Evolutionary conservation across 2,797 vertebrate genomes (phyloP), one percentile per base, ranked within the genome.

Genomic region (Arremon aurantiirostris): DNA sequence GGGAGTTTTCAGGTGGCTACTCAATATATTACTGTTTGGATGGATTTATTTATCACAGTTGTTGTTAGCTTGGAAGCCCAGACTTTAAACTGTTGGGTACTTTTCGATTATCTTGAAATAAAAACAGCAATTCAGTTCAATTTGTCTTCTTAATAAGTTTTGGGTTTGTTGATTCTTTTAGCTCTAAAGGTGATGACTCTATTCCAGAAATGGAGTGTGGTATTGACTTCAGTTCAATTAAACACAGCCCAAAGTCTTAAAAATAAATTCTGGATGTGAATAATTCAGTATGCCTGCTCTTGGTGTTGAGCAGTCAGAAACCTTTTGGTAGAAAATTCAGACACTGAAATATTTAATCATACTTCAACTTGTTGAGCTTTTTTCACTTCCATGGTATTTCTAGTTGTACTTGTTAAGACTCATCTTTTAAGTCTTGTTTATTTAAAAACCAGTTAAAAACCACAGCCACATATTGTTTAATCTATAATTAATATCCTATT

Each of bases 201-300:
- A 0, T 84, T 77, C 37, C 78, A 71, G 52, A 91, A 86, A 50
- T 47, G 70, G 34, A 55, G 55, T 34, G 39, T 64, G 35, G 4
- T 90, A 41, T 76, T 81, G 94, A 57, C 61, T 81, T 89, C 22
- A 88, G 63, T 86, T 94, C 77, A 83, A 27, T 91, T 94, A 89
- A 92, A 76, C 37, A 39, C 49, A 80, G 37, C 35, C 84, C 82
- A 63, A 49, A 87, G 82, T 68, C 61, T 82, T 83, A 50, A 86
- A 91, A 91, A 93, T 56, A 86, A 81, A 39, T 84, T 81, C 30
- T 78, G 28, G 6, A 23, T 2, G 15, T 80, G 84, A 94, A 83
- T 94, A 71, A 68, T 94, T 81, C 72, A 69, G 47, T 37, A 11
- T 59, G 50, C 16, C 17, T 77, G 37, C 50, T 79, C 26, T 71